These are phyloP conservation scores for Falco columbarius DNA, from an alignment of 2,797 vertebrate species.

Conservation along the genomic window DNA sequence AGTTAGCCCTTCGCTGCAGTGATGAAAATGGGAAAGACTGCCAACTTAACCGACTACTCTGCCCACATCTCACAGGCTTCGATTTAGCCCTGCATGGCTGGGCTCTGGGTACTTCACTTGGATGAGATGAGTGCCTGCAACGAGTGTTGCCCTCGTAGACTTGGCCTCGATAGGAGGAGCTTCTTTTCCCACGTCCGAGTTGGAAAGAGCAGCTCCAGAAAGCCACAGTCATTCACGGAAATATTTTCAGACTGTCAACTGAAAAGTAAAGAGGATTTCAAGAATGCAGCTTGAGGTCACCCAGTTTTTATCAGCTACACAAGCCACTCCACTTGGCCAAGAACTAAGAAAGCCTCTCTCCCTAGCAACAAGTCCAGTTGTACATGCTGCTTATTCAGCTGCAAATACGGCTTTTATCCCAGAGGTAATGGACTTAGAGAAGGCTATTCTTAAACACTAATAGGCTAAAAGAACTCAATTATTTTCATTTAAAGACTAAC, in stretches of 20 bases:
- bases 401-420: slow-evolving; percentile 63
- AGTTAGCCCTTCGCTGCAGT: neutral
- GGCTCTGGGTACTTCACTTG: neutral
- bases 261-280: slow-evolving; percentile 45
- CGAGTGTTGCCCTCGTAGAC: accelerated
- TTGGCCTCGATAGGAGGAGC: neutral
- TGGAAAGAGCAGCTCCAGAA: neutral
- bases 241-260: neutral
- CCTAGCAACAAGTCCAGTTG: slow-evolving; percentile 49
- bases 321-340: neutral
- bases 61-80: neutral
- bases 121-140: accelerated
- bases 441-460: slow-evolving; percentile 64
- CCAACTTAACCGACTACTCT: neutral
- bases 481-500: slow-evolving; percentile 53
- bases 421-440: slow-evolving; percentile 60
- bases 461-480: slow-evolving; percentile 50
- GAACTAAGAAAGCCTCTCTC: slow-evolving; percentile 36
- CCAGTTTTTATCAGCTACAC: neutral
- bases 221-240: neutral
- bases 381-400: slow-evolving; percentile 43
- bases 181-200: neutral
- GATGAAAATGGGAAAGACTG: neutral
- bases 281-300: slow-evolving; percentile 26
- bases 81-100: accelerated